Percentiles rank a stretch among this genome's conserved stretches.
Conservation (phyloP, 1,140 invertebrate species). For the Drosophila repletoides region DNA sequence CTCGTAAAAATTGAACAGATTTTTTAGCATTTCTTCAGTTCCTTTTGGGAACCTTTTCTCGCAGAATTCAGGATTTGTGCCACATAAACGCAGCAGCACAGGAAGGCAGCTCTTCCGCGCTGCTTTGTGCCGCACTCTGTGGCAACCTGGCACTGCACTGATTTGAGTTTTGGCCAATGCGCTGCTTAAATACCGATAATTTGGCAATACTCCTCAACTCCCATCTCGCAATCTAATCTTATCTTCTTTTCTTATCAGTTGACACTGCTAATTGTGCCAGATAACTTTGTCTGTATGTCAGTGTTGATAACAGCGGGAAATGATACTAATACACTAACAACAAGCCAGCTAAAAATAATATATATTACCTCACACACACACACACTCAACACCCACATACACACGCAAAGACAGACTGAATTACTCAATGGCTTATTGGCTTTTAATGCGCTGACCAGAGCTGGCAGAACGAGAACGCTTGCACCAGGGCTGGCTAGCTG, state of each 20-base stretch:
- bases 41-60: too few species aligned
- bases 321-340: constrained; percentile 18
- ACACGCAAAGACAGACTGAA: constrained; percentile 19
- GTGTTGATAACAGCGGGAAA: constrained; percentile 5
- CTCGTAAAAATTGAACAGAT: too few species aligned
- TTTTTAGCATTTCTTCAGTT: too few species aligned
- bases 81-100: too few species aligned
- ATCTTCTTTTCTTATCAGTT: constrained; percentile 37
- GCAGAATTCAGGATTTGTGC: too few species aligned
- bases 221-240: constrained; percentile 49
- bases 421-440: constrained; percentile 74
- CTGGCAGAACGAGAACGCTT: constrained; percentile 15
- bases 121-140: constrained; percentile 7
- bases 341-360: neutral
- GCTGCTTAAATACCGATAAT: too few species aligned
- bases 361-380: neutral
- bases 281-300: constrained; percentile 37
- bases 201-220: constrained; percentile 6
- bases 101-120: too few species aligned
- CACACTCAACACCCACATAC: constrained; percentile 4
- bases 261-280: constrained; percentile 48
- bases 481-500: neutral
- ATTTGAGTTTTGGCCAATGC: constrained; percentile 30
- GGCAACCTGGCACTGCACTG: constrained; percentile 48
- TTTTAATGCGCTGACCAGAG: constrained; percentile 59